A percentile compares a stretch with the other conserved stretches of the same genome.
Conservation (phyloP, 2,113 vertebrate species). For the Taxidea taxus region DNA sequence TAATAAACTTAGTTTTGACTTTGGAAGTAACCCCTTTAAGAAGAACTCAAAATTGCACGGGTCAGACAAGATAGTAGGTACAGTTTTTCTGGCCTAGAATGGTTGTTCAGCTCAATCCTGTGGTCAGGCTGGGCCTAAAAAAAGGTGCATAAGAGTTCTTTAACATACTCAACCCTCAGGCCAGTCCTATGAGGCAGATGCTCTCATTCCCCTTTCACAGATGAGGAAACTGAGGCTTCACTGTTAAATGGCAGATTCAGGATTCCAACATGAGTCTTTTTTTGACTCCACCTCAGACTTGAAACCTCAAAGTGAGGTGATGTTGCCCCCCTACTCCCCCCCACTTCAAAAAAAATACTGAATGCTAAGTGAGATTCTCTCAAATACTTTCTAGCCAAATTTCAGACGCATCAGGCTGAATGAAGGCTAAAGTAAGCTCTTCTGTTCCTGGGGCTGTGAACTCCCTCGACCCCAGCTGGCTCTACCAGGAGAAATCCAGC, state of each 20-base stretch:
- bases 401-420: background rate
- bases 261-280: background rate
- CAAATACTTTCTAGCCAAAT: background rate
- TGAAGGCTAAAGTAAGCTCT: background rate
- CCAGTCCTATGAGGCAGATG: background rate
- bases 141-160: background rate
- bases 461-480: background rate
- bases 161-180: background rate
- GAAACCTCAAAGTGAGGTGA: background rate
- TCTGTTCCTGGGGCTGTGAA: background rate
- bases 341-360: background rate
- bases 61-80: background rate
- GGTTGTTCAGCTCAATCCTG: background rate
- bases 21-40: background rate
- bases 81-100: background rate
- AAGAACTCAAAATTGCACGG: background rate
- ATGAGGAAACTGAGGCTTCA: background rate
- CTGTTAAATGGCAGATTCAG: background rate
- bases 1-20: slow-evolving; percentile 31
- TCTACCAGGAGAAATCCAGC: background rate
- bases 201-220: background rate
- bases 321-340: rapidly evolving
- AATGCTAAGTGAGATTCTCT: background rate
- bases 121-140: background rate
- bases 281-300: background rate